These are phyloP conservation scores for Scaptomyza tumidula DNA, from an alignment of 2,888 invertebrate genomes.

Conservation along the genomic window DNA sequence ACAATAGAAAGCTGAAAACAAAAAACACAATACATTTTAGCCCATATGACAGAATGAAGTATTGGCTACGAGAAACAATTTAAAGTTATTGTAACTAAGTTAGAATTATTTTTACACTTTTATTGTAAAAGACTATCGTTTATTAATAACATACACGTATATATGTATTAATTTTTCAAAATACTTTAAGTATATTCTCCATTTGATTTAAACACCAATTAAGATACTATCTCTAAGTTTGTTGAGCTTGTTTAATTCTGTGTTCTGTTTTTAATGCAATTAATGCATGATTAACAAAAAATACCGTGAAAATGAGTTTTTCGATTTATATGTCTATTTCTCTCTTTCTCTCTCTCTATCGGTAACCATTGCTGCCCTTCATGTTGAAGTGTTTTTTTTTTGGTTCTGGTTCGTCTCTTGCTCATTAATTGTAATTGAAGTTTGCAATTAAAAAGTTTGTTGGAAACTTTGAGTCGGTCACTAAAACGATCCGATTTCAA, in stretches of 20 bases:
- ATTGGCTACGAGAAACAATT: background rate
- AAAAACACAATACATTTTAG: background rate
- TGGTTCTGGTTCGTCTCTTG: conserved; percentile 53
- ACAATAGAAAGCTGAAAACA: background rate
- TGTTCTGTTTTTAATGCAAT: conserved; percentile 41
- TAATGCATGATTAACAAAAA: conserved; percentile 53
- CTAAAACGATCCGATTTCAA: conserved; percentile 75
- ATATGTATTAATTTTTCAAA: no score
- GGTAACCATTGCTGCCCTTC: conserved; percentile 1
- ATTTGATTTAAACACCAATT: background rate
- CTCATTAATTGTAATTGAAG: conserved; percentile 80
- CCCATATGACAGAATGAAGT: background rate
- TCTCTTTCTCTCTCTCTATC: background rate
- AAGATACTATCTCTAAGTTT: background rate
- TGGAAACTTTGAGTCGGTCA: conserved; percentile 69
- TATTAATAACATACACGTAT: no score
- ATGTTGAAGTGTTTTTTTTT: conserved; percentile 24
- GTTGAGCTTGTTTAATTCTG: background rate
- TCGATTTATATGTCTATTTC: background rate
- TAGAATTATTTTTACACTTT: no score
- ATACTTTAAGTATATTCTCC: no score
- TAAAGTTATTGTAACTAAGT: background rate
- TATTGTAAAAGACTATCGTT: no score
- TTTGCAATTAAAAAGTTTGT: conserved; percentile 80
- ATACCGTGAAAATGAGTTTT: conserved; percentile 14